Conservation (phyloP, 2,113 vertebrate species). For the Benitochromis conjunctus region DNA sequence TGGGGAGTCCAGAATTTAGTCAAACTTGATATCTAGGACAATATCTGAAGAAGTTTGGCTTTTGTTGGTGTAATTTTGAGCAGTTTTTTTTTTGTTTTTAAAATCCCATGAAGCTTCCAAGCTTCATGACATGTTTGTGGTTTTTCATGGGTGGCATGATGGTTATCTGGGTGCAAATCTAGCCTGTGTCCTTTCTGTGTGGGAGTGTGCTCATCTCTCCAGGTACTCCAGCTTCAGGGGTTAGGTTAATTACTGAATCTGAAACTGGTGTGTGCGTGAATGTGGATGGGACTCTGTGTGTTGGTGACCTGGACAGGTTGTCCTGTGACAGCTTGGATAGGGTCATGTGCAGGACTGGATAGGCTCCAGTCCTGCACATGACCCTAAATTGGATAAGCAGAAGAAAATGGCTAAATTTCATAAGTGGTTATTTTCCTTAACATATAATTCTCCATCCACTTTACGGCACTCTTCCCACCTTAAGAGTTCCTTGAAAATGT, state of each 20-base stretch:
- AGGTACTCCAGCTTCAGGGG: neutral
- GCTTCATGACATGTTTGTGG: neutral
- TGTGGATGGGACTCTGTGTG: neutral
- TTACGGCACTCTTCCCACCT: neutral
- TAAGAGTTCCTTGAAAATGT: slow-evolving; percentile 15
- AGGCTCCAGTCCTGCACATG: neutral
- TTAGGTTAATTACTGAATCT: neutral
- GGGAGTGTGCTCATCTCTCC: neutral
- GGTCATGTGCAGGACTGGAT: neutral
- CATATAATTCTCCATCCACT: neutral
- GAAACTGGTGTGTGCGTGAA: neutral
- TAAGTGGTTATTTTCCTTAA: neutral
- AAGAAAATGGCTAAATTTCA: neutral
- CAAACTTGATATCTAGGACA: accelerated
- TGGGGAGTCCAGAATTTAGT: neutral
- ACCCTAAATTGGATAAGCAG: neutral
- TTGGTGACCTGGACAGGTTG: neutral
- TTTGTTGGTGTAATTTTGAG: neutral
- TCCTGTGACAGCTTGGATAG: neutral
- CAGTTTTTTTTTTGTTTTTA: neutral
- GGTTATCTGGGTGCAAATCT: neutral
- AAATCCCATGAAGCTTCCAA: neutral
- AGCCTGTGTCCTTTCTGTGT: too few species aligned
- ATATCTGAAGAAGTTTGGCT: neutral
- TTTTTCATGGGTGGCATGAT: neutral